Evolutionary conservation across 2,113 vertebrate species (phyloP), one percentile per base, ranked within the genome.

Genomic region (Tragelaphus strepsiceros): DNA sequence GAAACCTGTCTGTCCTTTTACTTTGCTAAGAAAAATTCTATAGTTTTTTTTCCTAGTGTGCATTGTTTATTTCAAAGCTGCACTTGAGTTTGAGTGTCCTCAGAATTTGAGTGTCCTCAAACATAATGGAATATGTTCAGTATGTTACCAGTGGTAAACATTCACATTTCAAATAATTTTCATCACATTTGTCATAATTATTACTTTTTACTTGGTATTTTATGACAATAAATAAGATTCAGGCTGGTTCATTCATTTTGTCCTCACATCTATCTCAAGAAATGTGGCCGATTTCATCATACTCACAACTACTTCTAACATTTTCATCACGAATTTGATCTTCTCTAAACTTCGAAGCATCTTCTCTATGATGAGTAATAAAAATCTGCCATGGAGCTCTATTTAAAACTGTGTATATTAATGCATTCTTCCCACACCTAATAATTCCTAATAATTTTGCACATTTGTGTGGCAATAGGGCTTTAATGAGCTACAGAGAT

Each of bases 341-440:
- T 96, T 93, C n/a, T 95, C 49, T 93, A 82, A 92, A 85, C 43
- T 94, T 94, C 74, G 91, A 86, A 85, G 59, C 2, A 7, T 77
- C 49, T 19, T 81, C 74, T 88, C 24, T 93, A 16, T 39, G 85
- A 32, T 59, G 82, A 6, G 26, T 61, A 91, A 93, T 51, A 85
- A 84, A 97, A 95, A 49, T 22, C 58, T 84, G 81, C 49, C 24
- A 74, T 24, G 53, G 17, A 88, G 21, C 3, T 82, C 83, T 86
- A 83, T 56, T 91, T 85, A 59, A 78, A 90, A 80, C 53, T 61
- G 19, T 82, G 54, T 67, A 4, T 64, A 88, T 84, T 61, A 83
- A 62, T 81, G 71, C 10, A 22, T 85, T 96, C 30, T 95, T 84
- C 30, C 54, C 16, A 90, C 26, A 94, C 9, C 14, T 93, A 77